These are phyloP conservation scores for Grammomys surdaster DNA, from an alignment of 2,113 vertebrate species.

Conservation along the genomic window DNA sequence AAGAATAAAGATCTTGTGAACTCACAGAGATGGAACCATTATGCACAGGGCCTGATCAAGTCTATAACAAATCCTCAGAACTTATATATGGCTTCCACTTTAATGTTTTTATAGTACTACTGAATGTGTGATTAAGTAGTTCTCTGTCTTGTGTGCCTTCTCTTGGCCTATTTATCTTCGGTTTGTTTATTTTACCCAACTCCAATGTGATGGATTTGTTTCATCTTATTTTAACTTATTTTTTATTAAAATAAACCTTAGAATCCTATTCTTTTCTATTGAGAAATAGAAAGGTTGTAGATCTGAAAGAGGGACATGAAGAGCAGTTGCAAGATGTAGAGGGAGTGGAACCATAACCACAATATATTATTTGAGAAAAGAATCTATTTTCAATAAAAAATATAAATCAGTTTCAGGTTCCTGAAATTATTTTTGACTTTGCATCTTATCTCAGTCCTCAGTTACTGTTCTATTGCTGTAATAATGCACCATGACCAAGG, in stretches of 20 bases:
- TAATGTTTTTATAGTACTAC: not conserved
- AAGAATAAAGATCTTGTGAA: not conserved
- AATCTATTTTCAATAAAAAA: not conserved
- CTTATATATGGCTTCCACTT: not conserved
- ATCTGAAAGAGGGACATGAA: not conserved
- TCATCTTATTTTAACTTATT: not conserved
- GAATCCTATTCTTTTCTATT: not conserved
- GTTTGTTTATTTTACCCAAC: not conserved
- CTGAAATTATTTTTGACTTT: slow-evolving; percentile 43
- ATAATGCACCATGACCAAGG: not conserved
- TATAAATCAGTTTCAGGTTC: not conserved
- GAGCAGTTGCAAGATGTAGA: not conserved
- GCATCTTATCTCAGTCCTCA: not conserved
- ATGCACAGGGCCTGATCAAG: not conserved
- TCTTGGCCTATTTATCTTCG: not conserved
- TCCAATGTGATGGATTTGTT: not conserved
- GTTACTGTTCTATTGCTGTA: not conserved
- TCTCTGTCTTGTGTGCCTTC: not conserved
- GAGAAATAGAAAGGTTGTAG: not conserved
- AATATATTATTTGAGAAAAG: not conserved
- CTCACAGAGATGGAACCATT: not conserved
- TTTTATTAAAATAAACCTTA: not conserved
- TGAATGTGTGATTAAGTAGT: not conserved
- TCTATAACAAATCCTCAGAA: not conserved
- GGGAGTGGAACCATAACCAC: not conserved